phyloP scores from a whole-genome alignment of 2,888 invertebrate genomes.

The Folsomia manolachei region DNA sequence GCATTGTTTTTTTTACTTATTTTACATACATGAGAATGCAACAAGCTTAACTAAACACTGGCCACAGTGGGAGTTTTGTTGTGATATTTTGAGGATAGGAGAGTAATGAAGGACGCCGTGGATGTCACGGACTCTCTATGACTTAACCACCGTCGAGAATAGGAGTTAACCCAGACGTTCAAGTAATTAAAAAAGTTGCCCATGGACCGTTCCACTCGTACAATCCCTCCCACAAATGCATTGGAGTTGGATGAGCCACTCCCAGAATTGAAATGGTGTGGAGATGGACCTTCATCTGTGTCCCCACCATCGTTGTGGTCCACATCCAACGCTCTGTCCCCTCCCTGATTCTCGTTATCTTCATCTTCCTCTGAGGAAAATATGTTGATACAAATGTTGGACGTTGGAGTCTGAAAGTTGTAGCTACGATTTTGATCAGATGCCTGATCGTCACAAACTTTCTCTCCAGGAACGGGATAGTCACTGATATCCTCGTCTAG shows the following conservation, averaged over 20 bases:
- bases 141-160: slow-evolving; percentile 38
- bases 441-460: neutral
- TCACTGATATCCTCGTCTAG: neutral
- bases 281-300: neutral
- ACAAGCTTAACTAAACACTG: slow-evolving; percentile 14
- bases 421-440: neutral
- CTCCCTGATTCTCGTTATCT: neutral
- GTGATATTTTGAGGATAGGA: slow-evolving; percentile 31
- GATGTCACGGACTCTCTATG: slow-evolving; percentile 46
- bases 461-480: neutral
- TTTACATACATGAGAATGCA: no score
- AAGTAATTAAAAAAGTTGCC: slow-evolving; percentile 4
- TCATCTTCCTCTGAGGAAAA: neutral
- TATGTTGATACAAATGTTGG: neutral
- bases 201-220: neutral
- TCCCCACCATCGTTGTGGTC: neutral
- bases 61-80: slow-evolving; percentile 17
- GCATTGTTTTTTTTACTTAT: no score
- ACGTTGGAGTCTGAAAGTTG: neutral
- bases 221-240: neutral
- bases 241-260: neutral
- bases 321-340: neutral
- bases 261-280: neutral
- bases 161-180: slow-evolving; percentile 33
- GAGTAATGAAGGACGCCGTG: slow-evolving; percentile 42